phyloP scores from a whole-genome alignment of 2,797 vertebrate genomes.

The Molossus alvarezi region DNA sequence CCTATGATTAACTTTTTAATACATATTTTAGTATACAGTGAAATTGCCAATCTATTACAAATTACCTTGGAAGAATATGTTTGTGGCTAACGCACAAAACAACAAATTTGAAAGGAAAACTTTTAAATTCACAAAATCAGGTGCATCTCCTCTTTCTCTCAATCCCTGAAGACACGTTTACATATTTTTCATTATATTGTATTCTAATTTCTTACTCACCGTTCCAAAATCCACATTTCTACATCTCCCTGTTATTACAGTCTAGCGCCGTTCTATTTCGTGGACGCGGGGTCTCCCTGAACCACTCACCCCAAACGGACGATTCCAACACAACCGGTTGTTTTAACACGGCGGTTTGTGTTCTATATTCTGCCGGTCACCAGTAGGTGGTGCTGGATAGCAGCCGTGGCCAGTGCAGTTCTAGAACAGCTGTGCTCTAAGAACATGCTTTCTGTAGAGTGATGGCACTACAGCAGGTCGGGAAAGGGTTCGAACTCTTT shows the following conservation, averaged over 20 bases:
- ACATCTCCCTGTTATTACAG: not conserved
- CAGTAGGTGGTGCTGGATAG: slow-evolving; percentile 84
- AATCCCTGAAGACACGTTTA: not conserved
- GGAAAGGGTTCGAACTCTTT: not conserved
- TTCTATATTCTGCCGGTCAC: slow-evolving; percentile 51
- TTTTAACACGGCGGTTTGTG: not conserved
- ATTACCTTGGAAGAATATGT: slow-evolving; percentile 3
- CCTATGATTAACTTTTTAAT: not conserved
- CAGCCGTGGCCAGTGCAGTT: slow-evolving; percentile 73
- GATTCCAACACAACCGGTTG: not conserved
- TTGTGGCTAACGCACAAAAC: slow-evolving; percentile 4
- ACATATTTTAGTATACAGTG: not conserved
- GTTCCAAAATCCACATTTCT: not conserved
- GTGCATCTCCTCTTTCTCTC: not conserved
- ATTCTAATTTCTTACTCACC: not conserved
- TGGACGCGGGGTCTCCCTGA: not conserved
- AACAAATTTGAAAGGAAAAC: not conserved
- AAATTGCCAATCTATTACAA: not conserved
- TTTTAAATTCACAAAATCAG: not conserved
- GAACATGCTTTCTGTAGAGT: not conserved
- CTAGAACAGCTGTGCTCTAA: not conserved
- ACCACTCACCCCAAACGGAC: not conserved
- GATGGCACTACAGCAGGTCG: not conserved
- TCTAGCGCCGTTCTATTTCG: not conserved
- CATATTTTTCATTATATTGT: not conserved